Base-by-base conservation (phyloP, 1,140 invertebrate genomes). In the Aphelenchoides avenae region DNA sequence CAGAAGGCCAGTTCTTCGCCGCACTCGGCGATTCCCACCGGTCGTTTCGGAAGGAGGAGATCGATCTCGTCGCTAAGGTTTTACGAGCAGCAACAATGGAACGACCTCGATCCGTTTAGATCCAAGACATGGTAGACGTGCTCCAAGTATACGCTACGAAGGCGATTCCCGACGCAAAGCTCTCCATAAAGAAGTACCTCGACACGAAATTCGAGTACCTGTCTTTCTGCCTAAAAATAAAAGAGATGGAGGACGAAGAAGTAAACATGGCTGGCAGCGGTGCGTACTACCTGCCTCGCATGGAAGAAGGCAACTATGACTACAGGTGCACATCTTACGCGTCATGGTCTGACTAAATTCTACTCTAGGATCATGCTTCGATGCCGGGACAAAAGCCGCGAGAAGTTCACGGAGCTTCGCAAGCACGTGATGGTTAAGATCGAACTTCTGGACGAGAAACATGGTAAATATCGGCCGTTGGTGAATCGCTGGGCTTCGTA, bases 251-350 rank as follows among this genome's bases (percentile, higher is more conserved):
- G 71, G 94, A 98, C 78, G 94, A 98, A 78, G 93, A 98, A 75
- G 90, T 91, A 65, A 87, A 86, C 52, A 94, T 89, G 54, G 86
- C 87, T 31, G 85, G 88, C 0, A 77, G 96, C 15, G 34, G 34
- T 22, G 89, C 95, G 74, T 93, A 98, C 77, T 91, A 92, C 0
- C 79, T 97, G 11, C 96, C 97, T 77, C 82, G 94, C 37, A 89
- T 98, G 0, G 93, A 97, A 80, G 96, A 93, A 5, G 94, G 94
- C 49, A 98, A 98, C 78, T 98, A 97, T 80, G 93, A 98, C 78
- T 98, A 97, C 77, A 85, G 92, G 84, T 44, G 42, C 9, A 52
- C 6, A 6, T 11, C n/a, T 42, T n/a, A n/a, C n/a, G n/a, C n/a
- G 5, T 39, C 22, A 18, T 18, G 22, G 22, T 18, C 2, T 2